Conservation (phyloP, 2,888 invertebrate species). For the Isoperla grammatica region DNA sequence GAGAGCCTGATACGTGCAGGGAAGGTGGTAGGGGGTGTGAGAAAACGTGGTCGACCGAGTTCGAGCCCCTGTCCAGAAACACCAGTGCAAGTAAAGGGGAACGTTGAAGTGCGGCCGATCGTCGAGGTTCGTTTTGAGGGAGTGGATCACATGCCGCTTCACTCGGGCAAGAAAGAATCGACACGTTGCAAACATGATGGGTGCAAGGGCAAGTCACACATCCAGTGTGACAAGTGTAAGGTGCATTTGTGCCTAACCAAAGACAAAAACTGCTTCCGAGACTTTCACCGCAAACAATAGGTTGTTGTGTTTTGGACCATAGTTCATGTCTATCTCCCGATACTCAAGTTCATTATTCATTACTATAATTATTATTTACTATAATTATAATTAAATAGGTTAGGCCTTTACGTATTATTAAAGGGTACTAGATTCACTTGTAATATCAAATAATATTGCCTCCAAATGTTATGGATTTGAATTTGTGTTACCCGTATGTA, state of each 20-base stretch:
- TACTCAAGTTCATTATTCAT: too few relatives aligned
- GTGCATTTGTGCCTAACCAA: not conserved
- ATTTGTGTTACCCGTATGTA: too few relatives aligned
- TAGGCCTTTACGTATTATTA: too few relatives aligned
- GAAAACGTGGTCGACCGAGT: not conserved
- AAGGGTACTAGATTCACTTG: too few relatives aligned
- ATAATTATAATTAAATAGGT: too few relatives aligned
- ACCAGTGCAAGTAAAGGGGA: not conserved
- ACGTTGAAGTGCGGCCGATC: not conserved
- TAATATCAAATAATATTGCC: too few relatives aligned
- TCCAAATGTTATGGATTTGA: too few relatives aligned
- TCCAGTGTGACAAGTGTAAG: not conserved
- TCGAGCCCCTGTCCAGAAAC: not conserved
- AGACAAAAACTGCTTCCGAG: not conserved
- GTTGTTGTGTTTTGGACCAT: too few relatives aligned
- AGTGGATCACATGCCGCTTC: not conserved
- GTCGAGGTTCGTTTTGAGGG: slow-evolving; percentile 5
- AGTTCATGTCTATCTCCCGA: too few relatives aligned
- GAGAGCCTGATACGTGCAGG: not conserved
- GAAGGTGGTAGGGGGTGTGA: not conserved
- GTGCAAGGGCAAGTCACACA: not conserved
- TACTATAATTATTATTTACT: too few relatives aligned
- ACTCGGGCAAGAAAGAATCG: not conserved
- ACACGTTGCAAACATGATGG: not conserved
- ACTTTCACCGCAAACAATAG: slow-evolving; percentile 18